Evolutionary conservation across 2,888 invertebrate species (phyloP), one percentile per base, ranked within the genome.

Genomic region (Noctua comes): DNA sequence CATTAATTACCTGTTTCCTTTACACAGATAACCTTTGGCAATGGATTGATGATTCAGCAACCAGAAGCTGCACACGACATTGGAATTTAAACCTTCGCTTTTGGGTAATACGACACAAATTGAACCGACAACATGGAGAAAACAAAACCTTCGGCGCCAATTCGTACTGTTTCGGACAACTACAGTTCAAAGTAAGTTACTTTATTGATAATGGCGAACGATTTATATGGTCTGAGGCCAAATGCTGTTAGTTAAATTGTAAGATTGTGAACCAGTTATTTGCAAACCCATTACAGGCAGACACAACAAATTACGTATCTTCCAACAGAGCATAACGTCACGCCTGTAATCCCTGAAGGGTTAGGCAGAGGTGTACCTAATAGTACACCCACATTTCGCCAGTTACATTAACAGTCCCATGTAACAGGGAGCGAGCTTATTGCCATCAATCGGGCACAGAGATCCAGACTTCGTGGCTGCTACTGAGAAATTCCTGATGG

Each of bases 101-200:
- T 59, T 51, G 1, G 24, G 1, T 43, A 46, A 70, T 74, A 88
- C 62, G 43, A 51, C 36, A 54, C 54, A 76, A 76, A 87, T 80
- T 77, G 21, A 10, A 65, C 18, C 36, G 40, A 24, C 78, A 83
- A 76, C 36, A 93, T 93, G 93, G 92, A 90, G 86, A 93, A 92
- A 82, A 76, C 80, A n/a, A 91, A 86, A 77, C 88, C 91, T 11
- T 85, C 92, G 0, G 91, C 92, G 16, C 93, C 93, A 11, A 86
- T 92, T 48, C 91, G 91, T 11, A 88, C 89, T 16, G 89, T 91
- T n/a, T 89, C 91, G 79, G 94, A 94, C 46, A 91, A 90, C 27
- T 94, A 94, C 77, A 94, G 94, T 85, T 95, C 94, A 24, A 95
- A 95, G 94, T 94, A 88, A 93, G 94, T 93, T 27, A 54, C 46